These are phyloP conservation scores for Cervus canadensis DNA, from an alignment of 2,113 vertebrate genomes.

Conservation along the genomic window DNA sequence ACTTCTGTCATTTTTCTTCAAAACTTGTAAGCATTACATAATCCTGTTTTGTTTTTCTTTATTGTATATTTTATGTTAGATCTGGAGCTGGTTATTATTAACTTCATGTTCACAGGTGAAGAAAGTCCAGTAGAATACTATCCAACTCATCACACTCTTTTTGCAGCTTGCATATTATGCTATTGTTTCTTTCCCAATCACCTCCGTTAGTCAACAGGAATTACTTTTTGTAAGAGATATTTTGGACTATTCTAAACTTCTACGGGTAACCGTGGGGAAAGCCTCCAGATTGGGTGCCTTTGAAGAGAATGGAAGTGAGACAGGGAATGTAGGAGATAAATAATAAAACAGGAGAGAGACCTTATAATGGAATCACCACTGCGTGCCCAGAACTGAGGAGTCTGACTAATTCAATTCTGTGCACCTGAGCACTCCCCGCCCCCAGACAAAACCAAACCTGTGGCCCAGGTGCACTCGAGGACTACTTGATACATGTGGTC, in stretches of 20 bases:
- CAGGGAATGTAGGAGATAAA: neutral
- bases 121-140: neutral
- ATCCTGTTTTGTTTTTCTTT: neutral
- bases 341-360: neutral
- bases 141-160: neutral
- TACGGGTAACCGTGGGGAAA: neutral
- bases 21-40: slow-evolving; percentile 15
- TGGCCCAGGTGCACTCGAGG: neutral
- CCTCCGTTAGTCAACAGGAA: neutral
- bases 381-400: neutral
- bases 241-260: neutral
- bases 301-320: neutral
- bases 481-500: neutral
- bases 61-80: neutral
- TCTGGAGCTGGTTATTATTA: neutral
- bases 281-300: neutral
- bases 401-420: neutral
- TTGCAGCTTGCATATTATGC: neutral
- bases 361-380: neutral
- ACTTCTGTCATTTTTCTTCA: neutral
- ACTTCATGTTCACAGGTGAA: neutral
- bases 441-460: neutral
- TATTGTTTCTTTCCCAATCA: neutral
- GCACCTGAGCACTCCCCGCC: neutral
- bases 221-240: neutral